phyloP scores from a whole-genome alignment of 1,140 invertebrate species.

The Drosophila pachea region DNA sequence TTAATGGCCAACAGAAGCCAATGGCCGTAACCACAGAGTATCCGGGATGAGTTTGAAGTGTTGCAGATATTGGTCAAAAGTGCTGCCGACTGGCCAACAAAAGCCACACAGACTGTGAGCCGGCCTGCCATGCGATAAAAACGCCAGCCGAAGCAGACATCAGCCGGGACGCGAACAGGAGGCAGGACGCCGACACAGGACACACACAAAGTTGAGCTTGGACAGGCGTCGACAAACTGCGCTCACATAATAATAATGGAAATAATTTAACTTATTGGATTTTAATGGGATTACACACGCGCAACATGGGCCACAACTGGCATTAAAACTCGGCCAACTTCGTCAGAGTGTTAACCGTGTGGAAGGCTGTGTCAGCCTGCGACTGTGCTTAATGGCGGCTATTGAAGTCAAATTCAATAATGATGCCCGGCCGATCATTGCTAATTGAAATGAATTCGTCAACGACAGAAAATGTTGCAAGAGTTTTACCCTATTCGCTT shows the following conservation, averaged over 20 bases:
- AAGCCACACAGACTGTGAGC: slow-evolving; percentile 31
- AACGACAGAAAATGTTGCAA: background rate
- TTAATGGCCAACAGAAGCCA: slow-evolving; percentile 60
- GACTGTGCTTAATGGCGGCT: slow-evolving; percentile 20
- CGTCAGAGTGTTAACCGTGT: background rate
- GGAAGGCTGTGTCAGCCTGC: background rate
- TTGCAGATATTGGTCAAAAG: slow-evolving; percentile 75
- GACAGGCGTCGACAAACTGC: slow-evolving; percentile 60
- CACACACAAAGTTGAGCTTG: slow-evolving; percentile 38
- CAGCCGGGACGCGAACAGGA: slow-evolving; percentile 37
- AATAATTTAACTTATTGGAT: slow-evolving; percentile 78
- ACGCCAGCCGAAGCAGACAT: slow-evolving; percentile 58
- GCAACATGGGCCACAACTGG: slow-evolving; percentile 63
- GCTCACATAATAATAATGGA: slow-evolving; percentile 77
- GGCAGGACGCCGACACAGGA: slow-evolving; percentile 1
- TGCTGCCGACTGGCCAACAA: slow-evolving; percentile 56
- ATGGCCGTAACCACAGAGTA: slow-evolving; percentile 45
- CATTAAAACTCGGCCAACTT: slow-evolving; percentile 74
- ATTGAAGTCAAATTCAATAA: slow-evolving; percentile 23
- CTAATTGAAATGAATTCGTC: slow-evolving; percentile 50
- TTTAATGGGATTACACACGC: slow-evolving; percentile 78
- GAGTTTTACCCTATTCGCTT: too few relatives aligned
- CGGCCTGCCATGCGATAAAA: slow-evolving; percentile 44
- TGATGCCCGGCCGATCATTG: slow-evolving; percentile 27
- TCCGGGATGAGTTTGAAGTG: slow-evolving; percentile 62